phyloP scores from a whole-genome alignment of 2,113 vertebrate genomes.

The Ophthalmolycus amberensis region DNA sequence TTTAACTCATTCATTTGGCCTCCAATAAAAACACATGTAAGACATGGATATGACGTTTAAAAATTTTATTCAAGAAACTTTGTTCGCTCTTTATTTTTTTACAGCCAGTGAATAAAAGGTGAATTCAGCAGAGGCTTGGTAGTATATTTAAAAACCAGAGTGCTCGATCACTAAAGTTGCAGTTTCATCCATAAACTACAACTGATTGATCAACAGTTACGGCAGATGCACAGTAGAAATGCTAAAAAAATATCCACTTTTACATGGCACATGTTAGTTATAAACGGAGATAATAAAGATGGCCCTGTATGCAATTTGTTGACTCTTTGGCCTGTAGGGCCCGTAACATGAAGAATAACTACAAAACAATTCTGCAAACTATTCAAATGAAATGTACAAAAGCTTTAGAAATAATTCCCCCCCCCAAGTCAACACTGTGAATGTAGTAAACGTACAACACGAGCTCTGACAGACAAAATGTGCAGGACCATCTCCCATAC shows the following conservation, averaged over 20 bases:
- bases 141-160: background rate
- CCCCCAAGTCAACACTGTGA: slow-evolving; percentile 41
- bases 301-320: slow-evolving; percentile 5
- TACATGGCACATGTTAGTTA: background rate
- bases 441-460: slow-evolving; percentile 44
- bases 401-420: background rate
- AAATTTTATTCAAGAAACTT: slow-evolving; percentile 51
- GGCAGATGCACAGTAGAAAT: background rate
- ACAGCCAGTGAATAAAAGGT: slow-evolving; percentile 15
- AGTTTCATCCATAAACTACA: slow-evolving; percentile 1
- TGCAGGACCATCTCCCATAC: slow-evolving; percentile 33
- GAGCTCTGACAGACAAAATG: slow-evolving; percentile 35
- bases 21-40: background rate
- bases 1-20: background rate
- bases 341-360: slow-evolving; percentile 76
- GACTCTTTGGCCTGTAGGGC: slow-evolving; percentile 63
- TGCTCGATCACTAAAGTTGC: background rate
- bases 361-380: slow-evolving; percentile 56
- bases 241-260: background rate
- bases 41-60: background rate
- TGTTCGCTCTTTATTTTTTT: slow-evolving; percentile 7
- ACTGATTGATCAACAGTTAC: background rate
- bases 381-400: slow-evolving; percentile 63
- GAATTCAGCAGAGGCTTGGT: background rate
- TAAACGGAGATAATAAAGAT: background rate